Conservation (phyloP, 2,888 invertebrate species). For the Unio delphinus region DNA sequence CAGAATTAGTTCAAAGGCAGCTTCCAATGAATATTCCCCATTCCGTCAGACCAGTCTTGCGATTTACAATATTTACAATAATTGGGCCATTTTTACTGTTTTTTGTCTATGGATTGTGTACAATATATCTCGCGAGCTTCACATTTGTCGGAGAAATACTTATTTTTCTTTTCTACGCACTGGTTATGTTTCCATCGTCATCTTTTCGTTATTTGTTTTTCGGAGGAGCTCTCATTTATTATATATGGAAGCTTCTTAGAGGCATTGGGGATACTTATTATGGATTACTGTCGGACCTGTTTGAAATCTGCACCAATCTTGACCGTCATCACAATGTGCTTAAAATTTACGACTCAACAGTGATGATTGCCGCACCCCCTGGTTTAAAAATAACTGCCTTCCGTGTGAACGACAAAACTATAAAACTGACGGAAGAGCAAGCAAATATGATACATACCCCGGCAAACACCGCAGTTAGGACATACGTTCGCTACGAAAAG, state of each 20-base stretch:
- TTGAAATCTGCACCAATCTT: constrained; percentile 8
- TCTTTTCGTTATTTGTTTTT: constrained; percentile 26
- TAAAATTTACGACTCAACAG: constrained; percentile 3
- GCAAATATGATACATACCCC: too few relatives aligned
- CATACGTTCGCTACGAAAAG: constrained; percentile 3
- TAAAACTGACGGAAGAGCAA: too few relatives aligned
- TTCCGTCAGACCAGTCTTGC: too few relatives aligned
- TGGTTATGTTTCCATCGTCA: constrained; percentile 13
- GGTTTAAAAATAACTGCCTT: too few relatives aligned
- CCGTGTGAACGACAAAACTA: too few relatives aligned
- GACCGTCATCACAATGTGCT: constrained; percentile 6
- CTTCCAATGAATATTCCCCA: too few relatives aligned
- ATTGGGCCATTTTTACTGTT: too few relatives aligned
- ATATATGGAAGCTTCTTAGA: constrained; percentile 9
- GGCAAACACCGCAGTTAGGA: too few relatives aligned
- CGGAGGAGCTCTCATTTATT: constrained; percentile 11
- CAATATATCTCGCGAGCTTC: constrained; percentile 14
- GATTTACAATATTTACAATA: too few relatives aligned
- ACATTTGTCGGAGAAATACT: constrained; percentile 12
- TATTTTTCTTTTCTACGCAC: constrained; percentile 14
- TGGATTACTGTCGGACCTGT: constrained; percentile 16
- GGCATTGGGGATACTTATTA: constrained; percentile 10
- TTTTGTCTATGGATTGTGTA: too few relatives aligned
- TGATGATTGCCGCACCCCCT: constrained; percentile 1
- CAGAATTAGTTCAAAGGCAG: too few relatives aligned